These are phyloP conservation scores for Percina caprodes DNA, from an alignment of 2,113 vertebrate genomes.

Conservation along the genomic window DNA sequence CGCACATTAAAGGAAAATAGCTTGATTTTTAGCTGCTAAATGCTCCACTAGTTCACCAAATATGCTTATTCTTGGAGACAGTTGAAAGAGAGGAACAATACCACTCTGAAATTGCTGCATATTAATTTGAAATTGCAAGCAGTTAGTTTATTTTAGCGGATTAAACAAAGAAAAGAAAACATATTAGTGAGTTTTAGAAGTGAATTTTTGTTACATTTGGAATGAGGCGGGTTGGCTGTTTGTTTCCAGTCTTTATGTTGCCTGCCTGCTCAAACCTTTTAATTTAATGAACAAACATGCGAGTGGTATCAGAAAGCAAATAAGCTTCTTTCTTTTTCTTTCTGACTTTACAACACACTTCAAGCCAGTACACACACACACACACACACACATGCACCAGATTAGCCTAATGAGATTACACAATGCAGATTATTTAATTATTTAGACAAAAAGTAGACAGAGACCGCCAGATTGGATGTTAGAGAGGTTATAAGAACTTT, in stretches of 20 bases:
- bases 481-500: background rate
- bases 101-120: no score
- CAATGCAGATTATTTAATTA: constrained; percentile 72
- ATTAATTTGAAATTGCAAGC: no score
- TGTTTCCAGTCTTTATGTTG: background rate
- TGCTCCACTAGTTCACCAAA: no score
- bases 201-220: no score
- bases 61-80: no score
- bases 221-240: no score
- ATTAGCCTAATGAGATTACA: constrained; percentile 76
- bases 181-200: background rate
- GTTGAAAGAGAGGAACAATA: no score
- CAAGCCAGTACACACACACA: background rate
- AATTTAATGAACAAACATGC: background rate
- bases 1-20: no score
- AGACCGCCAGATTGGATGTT: background rate
- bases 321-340: background rate
- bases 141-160: no score
- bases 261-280: no score
- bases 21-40: no score
- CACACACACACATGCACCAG: constrained; percentile 35
- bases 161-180: background rate
- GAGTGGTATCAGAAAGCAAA: no score
- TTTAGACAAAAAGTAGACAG: constrained; percentile 47
- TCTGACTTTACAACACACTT: background rate